Evolutionary conservation across 1,140 invertebrate genomes (phyloP), one percentile per base, ranked within the genome.

Genomic region (Thalassaphorura encarpata): DNA sequence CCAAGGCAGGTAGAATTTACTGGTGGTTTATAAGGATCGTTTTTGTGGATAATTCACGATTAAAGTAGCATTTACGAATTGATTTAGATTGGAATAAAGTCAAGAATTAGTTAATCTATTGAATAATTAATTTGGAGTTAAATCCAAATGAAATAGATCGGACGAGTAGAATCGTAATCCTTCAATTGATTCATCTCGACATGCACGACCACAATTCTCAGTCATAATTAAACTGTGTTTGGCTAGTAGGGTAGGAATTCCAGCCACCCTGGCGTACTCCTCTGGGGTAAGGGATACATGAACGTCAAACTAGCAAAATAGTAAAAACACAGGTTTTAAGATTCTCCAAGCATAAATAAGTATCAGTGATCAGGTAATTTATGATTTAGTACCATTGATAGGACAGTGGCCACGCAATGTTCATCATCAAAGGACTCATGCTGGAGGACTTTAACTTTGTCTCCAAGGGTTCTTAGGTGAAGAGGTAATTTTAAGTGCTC

Each of bases 101-200:
- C n/a, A n/a, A n/a, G n/a, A n/a, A n/a, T n/a, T n/a, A n/a, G n/a
- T 36, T 11, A 36, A 11, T 36, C 33, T 11, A 36, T 36, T 36
- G n/a, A n/a, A n/a, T n/a, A 36, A n/a, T 33, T 51, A 51, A 74
- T 95, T 87, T 36, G 81, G 71, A 78, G 97, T n/a, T 36, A 11
- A 36, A 11, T 36, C 33, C 33, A 11, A 29, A 6, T 48, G 8
- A 23, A 48, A 23, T 6, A 13, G 46, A 27, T 48, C 19, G 8
- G 24, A 97, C 1, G 86, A 84, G 77, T 89, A 97, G 75, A 97
- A 97, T 64, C 84, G 76, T 26, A 97, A 72, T 36, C 91, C 91
- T 77, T 97, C 89, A 52, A 94, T 84, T 0, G 86, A 86, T 70
- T 97, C 92, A 73, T 97, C 94, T 59, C 92, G 76, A 69, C 92